Percentiles rank a stretch among this genome's conserved stretches.
Evolutionary conservation across 2,797 vertebrate genomes (phyloP).

Genomic region (Iguana delicatissima): DNA sequence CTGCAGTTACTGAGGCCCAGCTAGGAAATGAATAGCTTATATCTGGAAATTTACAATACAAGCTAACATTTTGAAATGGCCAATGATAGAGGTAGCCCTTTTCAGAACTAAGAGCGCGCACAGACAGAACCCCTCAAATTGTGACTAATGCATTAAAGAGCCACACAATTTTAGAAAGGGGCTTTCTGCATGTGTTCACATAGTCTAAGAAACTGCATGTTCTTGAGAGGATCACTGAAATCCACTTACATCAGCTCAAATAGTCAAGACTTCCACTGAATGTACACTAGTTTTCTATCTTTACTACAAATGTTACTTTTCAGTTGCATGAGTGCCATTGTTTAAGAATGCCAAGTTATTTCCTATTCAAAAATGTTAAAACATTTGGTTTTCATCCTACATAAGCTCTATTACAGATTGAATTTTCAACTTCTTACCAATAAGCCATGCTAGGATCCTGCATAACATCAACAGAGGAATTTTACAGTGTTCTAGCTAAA

Average conservation of each 20-base stretch:
- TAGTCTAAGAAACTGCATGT: not conserved
- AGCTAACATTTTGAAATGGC: constrained; percentile 10
- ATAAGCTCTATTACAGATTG: not conserved
- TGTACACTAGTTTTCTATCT: not conserved
- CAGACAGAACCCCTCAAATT: not conserved
- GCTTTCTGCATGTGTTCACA: not conserved
- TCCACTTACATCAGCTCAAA: not conserved
- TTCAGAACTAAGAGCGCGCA: not conserved
- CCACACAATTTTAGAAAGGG: not conserved
- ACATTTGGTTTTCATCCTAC: not conserved
- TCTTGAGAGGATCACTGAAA: not conserved
- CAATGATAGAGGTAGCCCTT: constrained; percentile 1
- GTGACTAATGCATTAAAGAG: not conserved
- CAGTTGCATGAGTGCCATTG: not conserved
- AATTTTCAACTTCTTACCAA: not conserved
- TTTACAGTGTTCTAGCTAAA: constrained; percentile 1
- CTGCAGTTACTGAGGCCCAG: not conserved
- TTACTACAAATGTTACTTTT: constrained; percentile 11
- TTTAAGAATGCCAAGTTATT: not conserved
- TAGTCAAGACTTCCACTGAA: not conserved
- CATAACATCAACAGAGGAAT: not conserved
- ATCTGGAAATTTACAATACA: not conserved
- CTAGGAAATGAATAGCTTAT: not conserved
- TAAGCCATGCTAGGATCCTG: not conserved
- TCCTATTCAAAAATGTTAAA: constrained; percentile 1